Evolutionary conservation across 2,113 vertebrate species (phyloP), one percentile per base, ranked within the genome.

Genomic region (Aspidoscelis tigris): DNA sequence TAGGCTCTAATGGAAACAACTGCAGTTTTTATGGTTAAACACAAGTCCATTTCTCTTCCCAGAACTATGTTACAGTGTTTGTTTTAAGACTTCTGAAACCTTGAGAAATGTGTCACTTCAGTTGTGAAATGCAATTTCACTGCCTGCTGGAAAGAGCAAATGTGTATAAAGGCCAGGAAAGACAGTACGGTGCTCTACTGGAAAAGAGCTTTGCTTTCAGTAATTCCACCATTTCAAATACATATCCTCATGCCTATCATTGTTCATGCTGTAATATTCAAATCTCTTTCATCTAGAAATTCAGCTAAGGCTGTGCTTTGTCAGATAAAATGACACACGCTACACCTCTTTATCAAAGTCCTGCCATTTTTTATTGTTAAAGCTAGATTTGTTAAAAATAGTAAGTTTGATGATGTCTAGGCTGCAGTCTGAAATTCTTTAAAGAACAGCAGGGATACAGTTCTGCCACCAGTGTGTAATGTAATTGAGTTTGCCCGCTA

Each of bases 221-320:
- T 18, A 83, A 24, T 11, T 87, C 6, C 33, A 77, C 44, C 64
- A 43, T 58, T 33, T 84, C 84, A 22, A 82, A 84, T 43, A 58
- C 69, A 8, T 10, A 87, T 39, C 71, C 90, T 92, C 33, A 18
- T 53, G 74, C 76, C 50, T 82, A 22, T 78, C 0, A 5, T 77
- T 79, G 9, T 55, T 87, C 84, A 24, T 78, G 90, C 80, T 84
- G 50, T 83, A 2, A 44, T 84, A 1, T 22, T 83, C 55, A 74
- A 24, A 64, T 7, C 81, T 80, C 26, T 68, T 5, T 74, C 47
- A 7, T 76, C 26, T 84, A 26, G 78, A 90, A 88, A 90, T 83
- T 47, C 83, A 43, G 2, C n/a, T 85, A 58, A 20, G 70, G 69
- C 53, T 90, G 64, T 81, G 53, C 0, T 43, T 39, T 76, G 76